Percentiles rank a stretch among this genome's conserved stretches.
phyloP scores from a whole-genome alignment of 2,113 vertebrate species.

The Mionectes macconnelli region DNA sequence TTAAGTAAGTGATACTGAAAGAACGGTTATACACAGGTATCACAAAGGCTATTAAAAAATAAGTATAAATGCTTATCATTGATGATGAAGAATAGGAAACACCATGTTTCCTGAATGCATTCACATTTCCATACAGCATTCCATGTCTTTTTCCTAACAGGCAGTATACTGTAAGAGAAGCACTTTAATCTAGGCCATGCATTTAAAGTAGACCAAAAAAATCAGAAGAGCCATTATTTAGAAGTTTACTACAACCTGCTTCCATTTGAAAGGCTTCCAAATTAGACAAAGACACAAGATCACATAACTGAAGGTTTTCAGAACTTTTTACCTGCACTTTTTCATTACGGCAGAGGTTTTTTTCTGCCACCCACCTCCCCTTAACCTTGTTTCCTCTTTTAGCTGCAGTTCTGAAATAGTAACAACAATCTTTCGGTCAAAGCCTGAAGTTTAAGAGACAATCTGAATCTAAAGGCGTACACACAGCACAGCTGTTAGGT shows the following conservation, averaged over 20 bases:
- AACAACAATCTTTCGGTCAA: not conserved
- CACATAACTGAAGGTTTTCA: not conserved
- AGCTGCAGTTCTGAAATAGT: not conserved
- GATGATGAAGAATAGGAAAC: not conserved
- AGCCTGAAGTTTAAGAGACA: not conserved
- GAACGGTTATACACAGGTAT: not conserved
- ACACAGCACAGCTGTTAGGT: not conserved
- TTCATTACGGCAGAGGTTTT: not conserved
- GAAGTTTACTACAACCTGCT: not conserved
- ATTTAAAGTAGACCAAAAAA: not conserved
- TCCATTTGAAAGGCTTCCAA: not conserved
- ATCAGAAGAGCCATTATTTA: not conserved
- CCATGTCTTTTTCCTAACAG: rapidly evolving
- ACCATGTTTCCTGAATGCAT: not conserved
- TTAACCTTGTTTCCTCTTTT: not conserved
- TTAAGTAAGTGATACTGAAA: not conserved
- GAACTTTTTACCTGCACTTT: not conserved
- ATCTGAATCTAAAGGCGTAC: not conserved
- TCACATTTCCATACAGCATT: not conserved
- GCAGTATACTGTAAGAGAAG: not conserved
- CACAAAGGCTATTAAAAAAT: rapidly evolving
- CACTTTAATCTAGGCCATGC: not conserved
- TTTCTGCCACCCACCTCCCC: no score
- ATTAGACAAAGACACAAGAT: not conserved
- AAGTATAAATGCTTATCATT: not conserved